Evolutionary conservation across 64 coral and sea anemone genomes (phyloP), one percentile per base, ranked within the genome.

Genomic region (Dendrophyllia cribrosa): DNA sequence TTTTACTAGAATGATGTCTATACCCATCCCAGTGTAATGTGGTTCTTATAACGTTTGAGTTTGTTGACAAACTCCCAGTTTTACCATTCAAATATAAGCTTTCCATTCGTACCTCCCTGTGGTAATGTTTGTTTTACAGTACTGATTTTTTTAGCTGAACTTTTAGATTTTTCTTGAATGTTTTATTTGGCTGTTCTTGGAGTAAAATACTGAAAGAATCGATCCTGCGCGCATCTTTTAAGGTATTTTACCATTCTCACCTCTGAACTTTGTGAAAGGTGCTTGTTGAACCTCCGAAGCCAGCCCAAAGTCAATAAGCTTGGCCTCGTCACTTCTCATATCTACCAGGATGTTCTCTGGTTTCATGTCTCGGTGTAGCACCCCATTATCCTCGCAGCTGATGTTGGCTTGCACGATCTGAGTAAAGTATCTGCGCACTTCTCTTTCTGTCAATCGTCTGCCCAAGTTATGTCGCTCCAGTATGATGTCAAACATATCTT

Each of bases 371-470:
- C 75, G 75, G 51, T 77, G 75, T 17, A 81, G 55, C 43, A 81
- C 55, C 10, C 78, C 78, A 81, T 58, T 81, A 15, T 81, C 78
- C 34, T 81, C 78, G 78, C 58, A 63, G 55, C 10, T 61, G 78
- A 81, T 81, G 53, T 81, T 81, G 58, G 78, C 78, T n/a, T 34
- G 25, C 17, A 77, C 7, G 75, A 77, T 75, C 72, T 75, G 72
- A 13, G 43, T 19, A 50, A 75, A 75, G 16, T 75, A 75, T 14
- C 17, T 10, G 16, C 72, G 72, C 0, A 17, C 72, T 75, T 75
- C 72, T 49, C 8, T 22, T 2, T 75, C 72, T 51, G 72, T 75
- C 45, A 75, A 17, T 1, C 3, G 72, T 17, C 44, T 44, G 14
- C 19, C 72, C 47, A 51, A 19, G 34, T n/a, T 78, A 21, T 78